These are phyloP conservation scores for Blennius ocellaris DNA, from an alignment of 2,113 vertebrate species.

Conservation along the genomic window DNA sequence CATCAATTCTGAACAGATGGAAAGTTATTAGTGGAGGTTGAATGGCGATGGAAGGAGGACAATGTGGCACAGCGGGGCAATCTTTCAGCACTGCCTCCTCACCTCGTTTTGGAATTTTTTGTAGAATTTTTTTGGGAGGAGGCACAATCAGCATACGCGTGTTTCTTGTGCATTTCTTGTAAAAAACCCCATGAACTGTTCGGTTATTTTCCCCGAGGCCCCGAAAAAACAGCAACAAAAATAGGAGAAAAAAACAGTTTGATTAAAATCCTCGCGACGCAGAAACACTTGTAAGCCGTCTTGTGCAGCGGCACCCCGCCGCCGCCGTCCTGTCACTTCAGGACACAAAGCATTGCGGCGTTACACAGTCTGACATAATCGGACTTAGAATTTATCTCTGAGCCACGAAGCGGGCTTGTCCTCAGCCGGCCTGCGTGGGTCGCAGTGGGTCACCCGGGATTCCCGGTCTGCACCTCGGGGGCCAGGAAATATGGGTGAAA, in stretches of 20 bases:
- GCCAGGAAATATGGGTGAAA: background rate
- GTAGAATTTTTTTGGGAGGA: background rate
- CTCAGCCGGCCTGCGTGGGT: slow-evolving; percentile 1
- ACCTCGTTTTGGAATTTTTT: slow-evolving; percentile 5
- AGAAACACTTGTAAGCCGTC: slow-evolving; percentile 9
- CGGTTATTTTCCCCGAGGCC: background rate
- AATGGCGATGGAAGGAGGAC: slow-evolving; percentile 42
- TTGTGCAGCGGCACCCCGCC: background rate
- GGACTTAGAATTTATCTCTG: slow-evolving; percentile 21
- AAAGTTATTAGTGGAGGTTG: slow-evolving; percentile 71
- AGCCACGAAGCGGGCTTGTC: slow-evolving; percentile 24
- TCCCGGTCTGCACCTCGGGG: background rate
- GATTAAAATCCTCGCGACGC: background rate
- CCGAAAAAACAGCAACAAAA: no score
- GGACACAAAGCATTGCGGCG: slow-evolving; percentile 24
- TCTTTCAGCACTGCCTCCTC: slow-evolving; percentile 40
- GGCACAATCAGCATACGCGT: background rate
- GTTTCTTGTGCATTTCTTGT: background rate
- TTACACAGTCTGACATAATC: slow-evolving; percentile 45
- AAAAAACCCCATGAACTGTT: no score
- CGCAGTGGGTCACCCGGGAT: slow-evolving; percentile 1
- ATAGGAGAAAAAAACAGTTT: background rate
- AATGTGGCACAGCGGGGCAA: slow-evolving; percentile 42
- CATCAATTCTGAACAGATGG: slow-evolving; percentile 65
- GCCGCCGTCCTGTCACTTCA: slow-evolving; percentile 5